Evolutionary conservation across 2,888 invertebrate genomes (phyloP).

Genomic region (Rhagonycha fulva): DNA sequence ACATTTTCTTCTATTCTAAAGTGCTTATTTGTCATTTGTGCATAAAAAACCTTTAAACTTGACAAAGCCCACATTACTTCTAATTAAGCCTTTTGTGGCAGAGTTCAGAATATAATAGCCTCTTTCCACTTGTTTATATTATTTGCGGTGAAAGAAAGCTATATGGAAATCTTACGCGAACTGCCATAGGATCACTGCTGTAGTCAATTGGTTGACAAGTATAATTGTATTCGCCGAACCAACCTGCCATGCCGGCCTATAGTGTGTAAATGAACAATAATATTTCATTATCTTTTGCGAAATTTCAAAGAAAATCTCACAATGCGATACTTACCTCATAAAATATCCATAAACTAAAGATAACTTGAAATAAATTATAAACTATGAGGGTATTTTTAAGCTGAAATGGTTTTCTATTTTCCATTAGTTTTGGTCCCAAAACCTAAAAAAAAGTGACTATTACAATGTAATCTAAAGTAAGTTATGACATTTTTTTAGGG

Average conservation of each 20-base stretch:
- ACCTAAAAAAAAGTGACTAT: constrained; percentile 59
- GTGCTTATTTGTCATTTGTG: neutral
- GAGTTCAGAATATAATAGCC: neutral
- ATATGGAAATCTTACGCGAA: constrained; percentile 75
- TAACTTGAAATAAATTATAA: constrained; percentile 80
- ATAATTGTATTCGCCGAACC: constrained; percentile 84
- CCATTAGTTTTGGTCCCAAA: constrained; percentile 88
- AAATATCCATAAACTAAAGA: constrained; percentile 89
- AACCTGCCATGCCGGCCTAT: constrained; percentile 85
- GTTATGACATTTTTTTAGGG: no score
- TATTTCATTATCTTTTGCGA: neutral
- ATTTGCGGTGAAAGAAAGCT: neutral
- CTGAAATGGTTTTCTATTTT: constrained; percentile 87
- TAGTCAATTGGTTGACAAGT: constrained; percentile 92
- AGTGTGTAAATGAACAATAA: constrained; percentile 11
- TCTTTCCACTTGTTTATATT: neutral
- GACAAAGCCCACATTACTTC: neutral
- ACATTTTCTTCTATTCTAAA: no score
- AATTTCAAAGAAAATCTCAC: neutral
- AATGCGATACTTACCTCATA: constrained; percentile 73
- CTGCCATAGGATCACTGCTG: constrained; percentile 76
- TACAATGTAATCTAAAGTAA: neutral
- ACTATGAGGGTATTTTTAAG: constrained; percentile 64
- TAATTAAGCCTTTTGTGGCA: neutral
- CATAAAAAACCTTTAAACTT: neutral